Evolutionary conservation across 2,113 vertebrate genomes (phyloP), one percentile per base, ranked within the genome.

Genomic region (Eulemur rufifrons): DNA sequence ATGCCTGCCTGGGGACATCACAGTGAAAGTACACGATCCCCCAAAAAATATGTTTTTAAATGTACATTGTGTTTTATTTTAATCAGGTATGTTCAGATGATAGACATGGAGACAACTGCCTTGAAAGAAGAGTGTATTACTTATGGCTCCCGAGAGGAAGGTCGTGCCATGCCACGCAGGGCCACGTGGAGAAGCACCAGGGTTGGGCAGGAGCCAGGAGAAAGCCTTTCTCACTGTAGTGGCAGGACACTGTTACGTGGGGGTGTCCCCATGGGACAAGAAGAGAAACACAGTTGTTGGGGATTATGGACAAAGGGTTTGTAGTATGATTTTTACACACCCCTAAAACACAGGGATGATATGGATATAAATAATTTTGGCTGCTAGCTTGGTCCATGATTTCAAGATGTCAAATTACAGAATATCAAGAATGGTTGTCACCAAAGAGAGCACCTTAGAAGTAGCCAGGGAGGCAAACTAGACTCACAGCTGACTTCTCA

Each of bases 241-340:
- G n/a, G 13, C 3, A 10, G n/a, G n/a, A 15, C 15, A 5, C 2
- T 34, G 1, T 20, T 10, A 25, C 0, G 0, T 2, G 61, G 18
- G 18, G 27, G 7, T 7, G 39, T 39, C 34, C 8, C 56, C 81
- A 0, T 3, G 5, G 6, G 23, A 6, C 14, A 6, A 27, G 15
- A 77, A 18, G 71, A 4, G 18, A 42, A 42, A 39, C 74, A n/a
- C 39, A 54, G 64, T 4, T 0, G 50, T 5, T 5, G 63, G 83
- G 64, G 29, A 4, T n/a, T 21, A 5, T 37, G 52, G 54, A 25
- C 14, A 13, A n/a, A 50, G 52, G 23, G 54, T 29, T 84, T 25
- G n/a, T 37, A 6, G 52, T 27, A 47, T 1, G 56, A 66, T 1
- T 37, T 17, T 80, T 45, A 7, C 42, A 13, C 37, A 14, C n/a